Percentiles rank a stretch among this genome's conserved stretches.
Evolutionary conservation across 2,888 invertebrate genomes (phyloP).

Genomic region (Lapara coniferarum): DNA sequence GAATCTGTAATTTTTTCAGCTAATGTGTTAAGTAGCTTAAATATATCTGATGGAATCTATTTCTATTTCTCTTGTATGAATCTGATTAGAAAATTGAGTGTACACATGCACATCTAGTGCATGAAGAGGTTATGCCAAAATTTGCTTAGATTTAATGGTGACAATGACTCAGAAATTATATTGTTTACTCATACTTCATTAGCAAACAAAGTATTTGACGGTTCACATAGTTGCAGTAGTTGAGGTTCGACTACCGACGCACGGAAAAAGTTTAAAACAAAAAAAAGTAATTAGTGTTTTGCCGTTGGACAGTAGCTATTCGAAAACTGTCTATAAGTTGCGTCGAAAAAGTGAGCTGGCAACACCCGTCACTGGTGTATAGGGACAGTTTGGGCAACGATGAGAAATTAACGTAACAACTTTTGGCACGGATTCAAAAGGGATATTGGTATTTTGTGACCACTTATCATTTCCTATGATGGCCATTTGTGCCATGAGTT

Average conservation of each 20-base stretch:
- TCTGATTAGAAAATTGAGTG: too few relatives aligned
- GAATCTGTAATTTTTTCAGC: neutral
- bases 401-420: constrained; percentile 29
- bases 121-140: neutral
- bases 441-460: constrained; percentile 29
- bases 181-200: neutral
- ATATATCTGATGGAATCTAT: neutral
- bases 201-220: neutral
- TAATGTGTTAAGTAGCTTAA: neutral
- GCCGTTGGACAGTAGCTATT: neutral
- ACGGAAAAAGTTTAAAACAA: neutral
- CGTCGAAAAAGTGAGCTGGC: constrained; percentile 11
- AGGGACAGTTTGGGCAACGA: constrained; percentile 16
- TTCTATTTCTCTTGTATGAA: neutral
- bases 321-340: constrained; percentile 16
- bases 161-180: neutral
- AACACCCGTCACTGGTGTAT: constrained; percentile 18
- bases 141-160: neutral
- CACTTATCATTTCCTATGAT: constrained; percentile 26
- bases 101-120: neutral
- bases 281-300: constrained; percentile 24
- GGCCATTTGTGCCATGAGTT: constrained; percentile 18
- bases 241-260: neutral
- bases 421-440: constrained; percentile 30
- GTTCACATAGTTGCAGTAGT: neutral